These are phyloP conservation scores for Myrmecophaga tridactyla DNA, from an alignment of 2,113 vertebrate species.

Conservation along the genomic window DNA sequence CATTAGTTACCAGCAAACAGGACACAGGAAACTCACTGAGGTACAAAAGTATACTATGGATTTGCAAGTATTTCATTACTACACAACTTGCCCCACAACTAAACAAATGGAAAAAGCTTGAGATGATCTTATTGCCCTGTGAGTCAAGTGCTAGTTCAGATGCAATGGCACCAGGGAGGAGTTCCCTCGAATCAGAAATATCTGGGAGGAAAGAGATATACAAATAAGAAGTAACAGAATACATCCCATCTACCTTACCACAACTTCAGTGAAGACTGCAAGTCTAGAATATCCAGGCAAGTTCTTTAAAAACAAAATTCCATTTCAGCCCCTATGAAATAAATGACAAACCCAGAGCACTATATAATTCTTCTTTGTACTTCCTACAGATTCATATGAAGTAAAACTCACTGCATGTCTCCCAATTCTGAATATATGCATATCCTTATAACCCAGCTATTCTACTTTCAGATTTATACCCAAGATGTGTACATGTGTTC, in stretches of 20 bases:
- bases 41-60: neutral
- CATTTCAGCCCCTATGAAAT: neutral
- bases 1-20: neutral
- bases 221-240: neutral
- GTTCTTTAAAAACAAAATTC: neutral
- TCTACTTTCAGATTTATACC: neutral
- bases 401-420: neutral
- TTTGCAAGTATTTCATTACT: neutral
- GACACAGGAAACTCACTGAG: neutral
- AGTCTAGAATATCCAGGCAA: neutral
- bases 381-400: neutral
- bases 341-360: neutral
- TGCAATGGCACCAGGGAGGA: neutral
- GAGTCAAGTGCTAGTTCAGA: neutral
- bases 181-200: neutral
- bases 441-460: neutral
- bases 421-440: neutral
- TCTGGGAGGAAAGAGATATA: neutral
- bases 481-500: neutral
- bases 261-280: neutral
- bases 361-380: neutral
- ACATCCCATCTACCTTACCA: neutral
- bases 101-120: neutral
- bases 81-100: neutral
- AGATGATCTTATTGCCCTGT: neutral